phyloP scores from a whole-genome alignment of 2,888 invertebrate species.

The Sinodicranocentrus sp. region DNA sequence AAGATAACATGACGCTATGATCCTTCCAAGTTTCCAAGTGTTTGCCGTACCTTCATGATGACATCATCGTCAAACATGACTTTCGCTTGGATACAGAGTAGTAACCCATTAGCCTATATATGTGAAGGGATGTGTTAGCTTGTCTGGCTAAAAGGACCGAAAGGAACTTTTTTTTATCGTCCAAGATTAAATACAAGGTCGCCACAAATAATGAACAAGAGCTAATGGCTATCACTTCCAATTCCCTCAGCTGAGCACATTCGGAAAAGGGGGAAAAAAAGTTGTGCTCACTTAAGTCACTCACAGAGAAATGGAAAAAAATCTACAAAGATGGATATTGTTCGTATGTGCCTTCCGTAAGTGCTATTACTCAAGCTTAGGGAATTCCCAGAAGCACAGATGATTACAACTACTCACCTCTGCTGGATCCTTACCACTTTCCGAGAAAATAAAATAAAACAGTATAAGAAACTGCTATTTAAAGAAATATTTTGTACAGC shows the following conservation, averaged over 20 bases:
- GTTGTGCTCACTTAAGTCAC: slow-evolving; percentile 26
- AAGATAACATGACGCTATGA: too few relatives aligned
- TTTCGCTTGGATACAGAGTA: slow-evolving; percentile 17
- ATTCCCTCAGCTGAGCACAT: too few relatives aligned
- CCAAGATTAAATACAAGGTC: slow-evolving; percentile 62
- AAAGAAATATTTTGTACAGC: too few relatives aligned
- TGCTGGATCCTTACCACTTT: too few relatives aligned
- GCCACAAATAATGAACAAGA: slow-evolving; percentile 64
- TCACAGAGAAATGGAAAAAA: too few relatives aligned
- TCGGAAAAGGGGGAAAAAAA: slow-evolving; percentile 33
- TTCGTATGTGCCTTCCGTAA: too few relatives aligned
- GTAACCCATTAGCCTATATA: slow-evolving; percentile 30
- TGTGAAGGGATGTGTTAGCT: slow-evolving; percentile 21
- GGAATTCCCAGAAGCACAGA: background rate
- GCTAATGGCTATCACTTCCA: slow-evolving; percentile 64
- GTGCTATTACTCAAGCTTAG: background rate
- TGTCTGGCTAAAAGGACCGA: too few relatives aligned
- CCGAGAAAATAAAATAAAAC: too few relatives aligned
- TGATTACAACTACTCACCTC: slow-evolving; percentile 7
- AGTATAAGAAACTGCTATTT: too few relatives aligned
- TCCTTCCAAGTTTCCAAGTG: too few relatives aligned
- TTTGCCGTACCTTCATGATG: background rate
- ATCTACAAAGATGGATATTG: too few relatives aligned
- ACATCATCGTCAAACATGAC: slow-evolving; percentile 35
- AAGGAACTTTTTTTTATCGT: slow-evolving; percentile 29